Percentiles rank a stretch among this genome's conserved stretches.
phyloP scores from a whole-genome alignment of 2,113 vertebrate species.

The Apodemus speciosus region DNA sequence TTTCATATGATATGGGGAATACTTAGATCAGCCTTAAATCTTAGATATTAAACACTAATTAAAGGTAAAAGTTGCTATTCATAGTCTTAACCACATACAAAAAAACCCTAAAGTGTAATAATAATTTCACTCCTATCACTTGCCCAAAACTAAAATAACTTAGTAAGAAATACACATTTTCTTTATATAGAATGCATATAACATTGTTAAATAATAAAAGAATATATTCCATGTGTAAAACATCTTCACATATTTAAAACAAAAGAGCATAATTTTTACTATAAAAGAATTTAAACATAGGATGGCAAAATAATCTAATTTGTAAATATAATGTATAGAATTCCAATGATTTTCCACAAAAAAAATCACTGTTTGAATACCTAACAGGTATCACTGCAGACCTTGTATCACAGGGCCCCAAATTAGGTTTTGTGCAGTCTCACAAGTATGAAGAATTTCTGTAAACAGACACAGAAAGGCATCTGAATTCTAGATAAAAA shows the following conservation, averaged over 20 bases:
- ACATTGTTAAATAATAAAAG: constrained; percentile 58
- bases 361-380: constrained; percentile 72
- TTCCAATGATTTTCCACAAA: constrained; percentile 72
- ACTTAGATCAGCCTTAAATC: not conserved
- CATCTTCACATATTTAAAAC: constrained; percentile 47
- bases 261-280: constrained; percentile 69
- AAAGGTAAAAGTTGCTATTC: not conserved
- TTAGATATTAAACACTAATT: not conserved
- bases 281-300: constrained; percentile 36
- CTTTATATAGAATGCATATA: constrained; percentile 31
- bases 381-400: not conserved
- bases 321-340: constrained; percentile 73
- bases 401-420: not conserved
- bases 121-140: constrained; percentile 30
- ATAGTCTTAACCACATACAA: no score
- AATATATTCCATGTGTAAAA: constrained; percentile 66
- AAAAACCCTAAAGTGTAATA: no score
- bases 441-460: not conserved
- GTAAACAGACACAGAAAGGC: not conserved
- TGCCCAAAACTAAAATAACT: constrained; percentile 61
- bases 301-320: constrained; percentile 57
- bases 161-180: constrained; percentile 48
- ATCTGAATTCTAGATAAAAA: constrained; percentile 28
- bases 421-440: not conserved
- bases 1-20: not conserved